A percentile compares a stretch with the other conserved stretches of the same genome.
phyloP scores from a whole-genome alignment of 2,888 invertebrate genomes.

The Mellilla xanthometata region DNA sequence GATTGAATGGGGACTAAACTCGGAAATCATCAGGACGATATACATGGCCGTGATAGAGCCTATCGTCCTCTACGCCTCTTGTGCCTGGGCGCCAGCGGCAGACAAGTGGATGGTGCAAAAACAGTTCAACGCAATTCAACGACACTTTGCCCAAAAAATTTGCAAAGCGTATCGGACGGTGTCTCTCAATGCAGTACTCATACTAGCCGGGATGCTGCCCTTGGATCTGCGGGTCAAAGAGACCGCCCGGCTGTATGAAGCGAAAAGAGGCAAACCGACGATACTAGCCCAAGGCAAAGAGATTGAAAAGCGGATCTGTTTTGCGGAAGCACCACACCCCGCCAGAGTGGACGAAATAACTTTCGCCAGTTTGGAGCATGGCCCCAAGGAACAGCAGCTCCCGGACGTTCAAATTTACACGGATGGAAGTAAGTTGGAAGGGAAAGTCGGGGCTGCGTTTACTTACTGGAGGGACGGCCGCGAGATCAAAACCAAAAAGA shows the following conservation, averaged over 20 bases:
- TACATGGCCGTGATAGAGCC: not conserved
- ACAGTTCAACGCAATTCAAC: not conserved
- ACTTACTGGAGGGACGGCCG: constrained; percentile 1
- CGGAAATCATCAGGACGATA: no score
- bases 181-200: constrained; percentile 1
- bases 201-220: constrained; percentile 2
- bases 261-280: constrained; percentile 2
- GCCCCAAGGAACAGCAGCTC: not conserved
- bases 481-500: constrained; percentile 9
- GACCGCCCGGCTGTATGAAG: no score
- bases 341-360: not conserved
- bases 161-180: no score
- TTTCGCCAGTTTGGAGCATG: not conserved
- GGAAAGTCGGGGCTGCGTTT: no score
- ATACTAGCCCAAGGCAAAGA: not conserved
- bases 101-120: not conserved
- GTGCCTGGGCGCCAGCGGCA: not conserved
- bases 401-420: constrained; percentile 4
- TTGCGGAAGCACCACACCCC: constrained; percentile 3
- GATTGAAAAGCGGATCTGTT: not conserved
- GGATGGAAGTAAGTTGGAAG: no score
- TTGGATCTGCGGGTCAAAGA: constrained; percentile 7
- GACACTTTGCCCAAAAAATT: no score
- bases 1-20: no score
- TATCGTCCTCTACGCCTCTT: not conserved